Conservation (phyloP, 1,140 invertebrate genomes). For the Sarcophaga peregrina region DNA sequence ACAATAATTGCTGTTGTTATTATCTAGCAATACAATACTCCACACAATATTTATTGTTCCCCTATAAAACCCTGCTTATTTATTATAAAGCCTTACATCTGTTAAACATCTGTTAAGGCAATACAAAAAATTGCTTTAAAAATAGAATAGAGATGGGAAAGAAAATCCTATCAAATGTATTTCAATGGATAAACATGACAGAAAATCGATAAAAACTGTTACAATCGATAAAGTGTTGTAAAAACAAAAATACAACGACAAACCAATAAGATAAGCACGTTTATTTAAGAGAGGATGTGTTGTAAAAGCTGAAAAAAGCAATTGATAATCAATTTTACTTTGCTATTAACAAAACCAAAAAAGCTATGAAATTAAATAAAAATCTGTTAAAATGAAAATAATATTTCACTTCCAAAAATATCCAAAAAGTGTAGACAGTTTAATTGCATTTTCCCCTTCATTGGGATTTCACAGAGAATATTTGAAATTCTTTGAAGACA, state of each 20-base stretch:
- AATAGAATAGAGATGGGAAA: background rate
- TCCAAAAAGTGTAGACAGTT: no score
- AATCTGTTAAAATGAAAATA: no score
- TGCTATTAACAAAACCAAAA: no score
- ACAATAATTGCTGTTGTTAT: background rate
- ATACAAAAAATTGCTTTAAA: background rate
- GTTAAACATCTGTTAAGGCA: background rate
- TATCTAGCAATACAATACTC: background rate
- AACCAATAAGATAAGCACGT: background rate
- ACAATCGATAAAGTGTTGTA: background rate
- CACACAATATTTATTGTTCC: background rate
- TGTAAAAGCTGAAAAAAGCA: no score
- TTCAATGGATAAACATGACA: background rate
- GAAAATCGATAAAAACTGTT: conserved; percentile 5
- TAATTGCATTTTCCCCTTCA: no score
- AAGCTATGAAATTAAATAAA: no score
- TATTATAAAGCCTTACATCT: background rate
- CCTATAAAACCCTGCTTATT: background rate
- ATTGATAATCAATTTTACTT: no score
- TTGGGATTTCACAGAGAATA: no score
- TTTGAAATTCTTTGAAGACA: no score
- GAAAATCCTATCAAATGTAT: background rate
- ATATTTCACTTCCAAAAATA: no score
- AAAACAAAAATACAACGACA: background rate
- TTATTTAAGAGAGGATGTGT: no score